phyloP scores from a whole-genome alignment of 2,113 vertebrate species.

The Bos indicus region DNA sequence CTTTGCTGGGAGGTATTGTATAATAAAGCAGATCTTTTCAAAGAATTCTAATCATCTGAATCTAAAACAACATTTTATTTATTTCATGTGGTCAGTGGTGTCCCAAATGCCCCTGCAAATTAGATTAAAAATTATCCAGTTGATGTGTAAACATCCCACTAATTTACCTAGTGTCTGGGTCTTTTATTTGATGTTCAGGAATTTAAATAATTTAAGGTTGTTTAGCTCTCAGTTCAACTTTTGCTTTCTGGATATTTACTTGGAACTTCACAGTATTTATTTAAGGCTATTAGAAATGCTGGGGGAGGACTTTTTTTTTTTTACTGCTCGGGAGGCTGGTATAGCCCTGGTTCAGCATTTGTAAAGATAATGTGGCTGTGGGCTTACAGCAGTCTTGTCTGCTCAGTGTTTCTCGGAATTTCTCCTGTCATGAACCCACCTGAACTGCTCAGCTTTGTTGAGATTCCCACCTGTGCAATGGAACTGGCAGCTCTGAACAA shows the following conservation, averaged over 20 bases:
- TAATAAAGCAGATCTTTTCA: slow-evolving; percentile 39
- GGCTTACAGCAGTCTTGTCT: not conserved
- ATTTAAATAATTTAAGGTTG: slow-evolving; percentile 70
- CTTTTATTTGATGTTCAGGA: slow-evolving; percentile 66
- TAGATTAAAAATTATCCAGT: slow-evolving; percentile 65
- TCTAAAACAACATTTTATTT: slow-evolving; percentile 67
- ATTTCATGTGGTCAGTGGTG: slow-evolving; percentile 59
- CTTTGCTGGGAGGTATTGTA: not conserved
- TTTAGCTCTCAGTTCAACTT: slow-evolving; percentile 61
- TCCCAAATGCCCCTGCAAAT: slow-evolving; percentile 60
- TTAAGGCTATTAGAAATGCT: slow-evolving; percentile 55
- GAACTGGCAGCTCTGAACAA: not conserved
- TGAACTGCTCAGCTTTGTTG: not conserved
- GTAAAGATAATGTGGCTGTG: slow-evolving; percentile 20
- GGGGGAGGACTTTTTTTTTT: slow-evolving; percentile 29
- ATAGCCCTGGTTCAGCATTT: not conserved
- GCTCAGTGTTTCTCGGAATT: not conserved
- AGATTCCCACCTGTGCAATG: not conserved
- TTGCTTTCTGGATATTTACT: slow-evolving; percentile 69
- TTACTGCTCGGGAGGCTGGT: slow-evolving; percentile 18
- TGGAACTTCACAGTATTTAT: slow-evolving; percentile 66
- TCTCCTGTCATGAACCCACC: not conserved
- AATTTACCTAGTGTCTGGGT: slow-evolving; percentile 58
- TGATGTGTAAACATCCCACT: slow-evolving; percentile 54
- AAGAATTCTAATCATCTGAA: slow-evolving; percentile 59